These are phyloP conservation scores for Zele albiditarsus DNA, from an alignment of 2,888 invertebrate genomes.

Conservation along the genomic window DNA sequence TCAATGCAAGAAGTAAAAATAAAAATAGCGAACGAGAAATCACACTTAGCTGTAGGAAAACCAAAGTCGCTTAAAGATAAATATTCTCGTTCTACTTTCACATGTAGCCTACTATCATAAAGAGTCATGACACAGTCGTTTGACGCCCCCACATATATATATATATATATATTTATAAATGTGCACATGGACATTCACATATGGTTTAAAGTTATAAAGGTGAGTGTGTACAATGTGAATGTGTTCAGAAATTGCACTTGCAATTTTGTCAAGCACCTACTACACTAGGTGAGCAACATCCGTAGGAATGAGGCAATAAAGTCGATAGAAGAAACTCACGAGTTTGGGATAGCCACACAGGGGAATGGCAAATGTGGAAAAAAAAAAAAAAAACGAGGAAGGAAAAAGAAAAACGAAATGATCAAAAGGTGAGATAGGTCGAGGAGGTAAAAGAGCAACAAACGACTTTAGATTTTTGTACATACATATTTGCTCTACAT, in stretches of 20 bases:
- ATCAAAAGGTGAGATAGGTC: conserved; percentile 26
- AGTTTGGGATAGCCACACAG: conserved; percentile 39
- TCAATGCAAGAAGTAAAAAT: neutral
- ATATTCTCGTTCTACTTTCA: neutral
- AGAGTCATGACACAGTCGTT: neutral
- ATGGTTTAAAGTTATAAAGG: neutral
- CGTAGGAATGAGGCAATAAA: conserved; percentile 46
- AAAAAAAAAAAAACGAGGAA: conserved; percentile 22
- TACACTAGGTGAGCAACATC: neutral
- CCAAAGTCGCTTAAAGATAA: conserved; percentile 2
- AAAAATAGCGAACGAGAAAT: neutral
- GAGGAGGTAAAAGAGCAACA: neutral
- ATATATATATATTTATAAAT: neutral
- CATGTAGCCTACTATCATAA: neutral
- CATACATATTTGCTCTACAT: neutral
- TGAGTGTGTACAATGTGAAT: conserved; percentile 6
- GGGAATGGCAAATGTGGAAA: conserved; percentile 30
- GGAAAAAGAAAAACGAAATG: conserved; percentile 30
- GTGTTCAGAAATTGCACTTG: conserved; percentile 12
- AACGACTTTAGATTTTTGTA: neutral
- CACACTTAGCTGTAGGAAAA: neutral
- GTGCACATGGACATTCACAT: neutral
- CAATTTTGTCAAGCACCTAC: conserved; percentile 21
- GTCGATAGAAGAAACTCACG: conserved; percentile 47
- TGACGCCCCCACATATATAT: neutral